These are phyloP conservation scores for Malaclemys terrapin DNA, from an alignment of 2,113 vertebrate species.

Conservation along the genomic window DNA sequence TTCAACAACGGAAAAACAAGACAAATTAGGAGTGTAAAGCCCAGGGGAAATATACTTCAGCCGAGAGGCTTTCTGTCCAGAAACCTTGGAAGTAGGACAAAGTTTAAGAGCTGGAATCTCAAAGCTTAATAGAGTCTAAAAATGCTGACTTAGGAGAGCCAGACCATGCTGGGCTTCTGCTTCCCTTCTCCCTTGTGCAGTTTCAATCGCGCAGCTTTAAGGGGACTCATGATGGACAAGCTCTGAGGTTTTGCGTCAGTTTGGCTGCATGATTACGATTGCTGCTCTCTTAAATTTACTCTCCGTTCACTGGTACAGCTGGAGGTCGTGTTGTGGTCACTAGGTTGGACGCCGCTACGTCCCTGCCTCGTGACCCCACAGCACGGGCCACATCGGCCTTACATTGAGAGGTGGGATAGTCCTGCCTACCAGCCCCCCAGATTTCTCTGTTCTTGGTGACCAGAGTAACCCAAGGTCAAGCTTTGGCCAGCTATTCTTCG, in stretches of 20 bases:
- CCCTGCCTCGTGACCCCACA: rapidly evolving
- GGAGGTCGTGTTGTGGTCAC: rapidly evolving
- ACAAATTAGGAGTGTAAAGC: background rate
- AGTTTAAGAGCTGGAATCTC: background rate
- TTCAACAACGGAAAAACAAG: conserved; percentile 39
- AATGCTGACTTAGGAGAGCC: conserved; percentile 37
- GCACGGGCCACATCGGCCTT: background rate
- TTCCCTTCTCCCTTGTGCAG: background rate
- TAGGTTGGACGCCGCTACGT: rapidly evolving
- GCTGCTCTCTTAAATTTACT: background rate
- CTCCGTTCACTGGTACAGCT: rapidly evolving
- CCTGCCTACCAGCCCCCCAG: background rate
- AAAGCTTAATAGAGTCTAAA: conserved; percentile 13
- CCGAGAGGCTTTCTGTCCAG: background rate
- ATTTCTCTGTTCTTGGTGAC: background rate
- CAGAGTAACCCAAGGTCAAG: rapidly evolving
- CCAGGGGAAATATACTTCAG: conserved; percentile 33
- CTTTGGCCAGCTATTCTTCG: background rate
- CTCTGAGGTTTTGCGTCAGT: rapidly evolving
- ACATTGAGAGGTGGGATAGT: background rate
- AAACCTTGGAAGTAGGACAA: conserved; percentile 18
- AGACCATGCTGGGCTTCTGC: background rate
- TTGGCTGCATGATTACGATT: rapidly evolving
- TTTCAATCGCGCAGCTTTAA: rapidly evolving
- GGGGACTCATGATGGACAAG: background rate